Conservation (phyloP, 2,113 vertebrate species). For the Todiramphus chloris region DNA sequence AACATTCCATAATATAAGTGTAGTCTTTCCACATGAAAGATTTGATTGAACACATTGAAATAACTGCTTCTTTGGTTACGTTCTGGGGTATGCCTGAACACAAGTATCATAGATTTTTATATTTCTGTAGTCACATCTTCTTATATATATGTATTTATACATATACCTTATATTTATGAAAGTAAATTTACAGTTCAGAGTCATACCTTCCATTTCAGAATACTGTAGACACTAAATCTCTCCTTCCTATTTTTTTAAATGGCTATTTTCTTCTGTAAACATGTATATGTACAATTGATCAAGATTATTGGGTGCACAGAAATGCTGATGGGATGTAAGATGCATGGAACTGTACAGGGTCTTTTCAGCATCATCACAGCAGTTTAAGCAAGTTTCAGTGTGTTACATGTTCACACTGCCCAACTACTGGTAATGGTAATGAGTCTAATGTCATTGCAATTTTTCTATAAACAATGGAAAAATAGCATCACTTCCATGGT, state of each 20-base stretch:
- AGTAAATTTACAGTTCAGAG: neutral
- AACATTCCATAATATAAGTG: neutral
- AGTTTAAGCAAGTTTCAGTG: neutral
- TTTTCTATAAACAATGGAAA: neutral
- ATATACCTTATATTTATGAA: neutral
- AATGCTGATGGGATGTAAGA: neutral
- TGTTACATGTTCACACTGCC: neutral
- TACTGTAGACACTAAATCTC: neutral
- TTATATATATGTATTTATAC: neutral
- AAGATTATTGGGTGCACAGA: neutral
- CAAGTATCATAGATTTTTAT: neutral
- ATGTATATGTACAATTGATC: neutral
- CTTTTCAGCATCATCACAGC: neutral
- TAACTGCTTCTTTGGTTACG: neutral
- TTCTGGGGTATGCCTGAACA: neutral
- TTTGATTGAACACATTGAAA: neutral
- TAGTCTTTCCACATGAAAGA: neutral
- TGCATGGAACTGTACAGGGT: neutral
- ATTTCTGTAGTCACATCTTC: neutral
- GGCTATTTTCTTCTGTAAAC: neutral
- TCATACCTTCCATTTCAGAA: neutral
- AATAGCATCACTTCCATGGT: neutral
- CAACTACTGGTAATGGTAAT: neutral
- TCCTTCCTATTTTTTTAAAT: neutral
- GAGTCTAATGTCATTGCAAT: neutral